Base-by-base conservation (phyloP, 2,888 invertebrate species). In the Acanthosoma haemorrhoidale region DNA sequence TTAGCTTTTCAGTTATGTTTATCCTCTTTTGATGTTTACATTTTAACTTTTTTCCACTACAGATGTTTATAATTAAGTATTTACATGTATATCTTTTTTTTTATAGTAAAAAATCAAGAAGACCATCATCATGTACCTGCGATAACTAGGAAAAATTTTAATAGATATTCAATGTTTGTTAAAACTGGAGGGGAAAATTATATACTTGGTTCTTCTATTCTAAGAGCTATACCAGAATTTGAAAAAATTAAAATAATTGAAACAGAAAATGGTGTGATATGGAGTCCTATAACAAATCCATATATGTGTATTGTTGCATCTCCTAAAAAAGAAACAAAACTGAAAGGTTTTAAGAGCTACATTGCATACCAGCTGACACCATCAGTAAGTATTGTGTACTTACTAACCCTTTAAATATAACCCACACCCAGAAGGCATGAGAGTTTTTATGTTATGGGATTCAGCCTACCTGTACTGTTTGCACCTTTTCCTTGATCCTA, bases 301-400 rank as follows among this genome's bases (percentile, higher is more conserved):
- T 96, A 94, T 78, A 86, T 85, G 5, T 97, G 97, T 71, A 84
- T 88, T 67, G 91, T 98, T 32, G 91, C 94, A 15, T 96, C 96
- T 69, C 97, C 97, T 5, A 97, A 96, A 79, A 98, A 99, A 80
- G 96, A 96, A 81, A 90, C 93, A 0, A 99, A 99, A 83, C 87
- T 98, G 78, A 96, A 96, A 79, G 98, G 96, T 43, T 87, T 98
- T 76, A 98, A 98, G 82, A 96, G 94, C 78, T 99, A 91, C 78
- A 98, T 98, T 76, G 96, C 96, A 59, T 98, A 98, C 82, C 94
- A 96, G 78, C 81, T 98, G 73, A 96, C 95, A 68, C 96, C 96
- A 3, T 93, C 95, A 73, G 86, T 87, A 81, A 81, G 81, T 77
- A 74, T 72, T 63, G 13, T 68, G 36, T 11, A 18, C n/a, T 11